Evolutionary conservation across 2,797 vertebrate species (phyloP).

Genomic region (Eleutherodactylus coqui): DNA sequence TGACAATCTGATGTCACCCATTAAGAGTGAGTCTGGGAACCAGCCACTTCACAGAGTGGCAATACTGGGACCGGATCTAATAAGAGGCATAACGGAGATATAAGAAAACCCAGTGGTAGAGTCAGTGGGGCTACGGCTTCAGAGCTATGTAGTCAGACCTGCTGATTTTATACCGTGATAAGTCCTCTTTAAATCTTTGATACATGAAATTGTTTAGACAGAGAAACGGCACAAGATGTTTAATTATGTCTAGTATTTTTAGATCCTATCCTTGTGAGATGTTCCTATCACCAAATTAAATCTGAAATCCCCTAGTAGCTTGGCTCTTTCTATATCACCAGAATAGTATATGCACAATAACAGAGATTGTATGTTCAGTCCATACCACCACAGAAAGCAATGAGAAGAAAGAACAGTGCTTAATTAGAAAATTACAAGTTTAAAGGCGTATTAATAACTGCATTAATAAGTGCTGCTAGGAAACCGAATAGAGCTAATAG

Average conservation of each 20-base stretch:
- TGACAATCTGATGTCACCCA: no score
- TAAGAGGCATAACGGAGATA: no score
- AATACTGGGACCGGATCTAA: no score
- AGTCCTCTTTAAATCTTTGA: constrained; percentile 49
- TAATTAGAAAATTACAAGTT: constrained; percentile 14
- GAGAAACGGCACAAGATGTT: constrained; percentile 28
- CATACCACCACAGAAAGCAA: neutral
- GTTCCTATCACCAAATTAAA: constrained; percentile 49
- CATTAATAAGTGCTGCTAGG: neutral
- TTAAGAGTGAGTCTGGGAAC: no score
- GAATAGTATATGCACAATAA: constrained; percentile 6
- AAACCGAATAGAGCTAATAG: neutral
- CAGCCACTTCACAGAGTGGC: no score
- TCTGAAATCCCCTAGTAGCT: constrained; percentile 35
- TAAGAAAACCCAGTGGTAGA: no score
- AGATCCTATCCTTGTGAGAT: constrained; percentile 36
- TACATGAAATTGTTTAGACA: constrained; percentile 39
- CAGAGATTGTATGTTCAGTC: neutral
- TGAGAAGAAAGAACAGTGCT: neutral
- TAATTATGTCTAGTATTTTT: constrained; percentile 32
- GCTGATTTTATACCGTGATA: no score
- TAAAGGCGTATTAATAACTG: constrained; percentile 4
- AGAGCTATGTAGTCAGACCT: no score
- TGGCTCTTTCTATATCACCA: constrained; percentile 5
- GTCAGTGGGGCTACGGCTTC: no score